These are phyloP conservation scores for Odobenus rosmarus DNA, from an alignment of 2,113 vertebrate species.

Conservation along the genomic window DNA sequence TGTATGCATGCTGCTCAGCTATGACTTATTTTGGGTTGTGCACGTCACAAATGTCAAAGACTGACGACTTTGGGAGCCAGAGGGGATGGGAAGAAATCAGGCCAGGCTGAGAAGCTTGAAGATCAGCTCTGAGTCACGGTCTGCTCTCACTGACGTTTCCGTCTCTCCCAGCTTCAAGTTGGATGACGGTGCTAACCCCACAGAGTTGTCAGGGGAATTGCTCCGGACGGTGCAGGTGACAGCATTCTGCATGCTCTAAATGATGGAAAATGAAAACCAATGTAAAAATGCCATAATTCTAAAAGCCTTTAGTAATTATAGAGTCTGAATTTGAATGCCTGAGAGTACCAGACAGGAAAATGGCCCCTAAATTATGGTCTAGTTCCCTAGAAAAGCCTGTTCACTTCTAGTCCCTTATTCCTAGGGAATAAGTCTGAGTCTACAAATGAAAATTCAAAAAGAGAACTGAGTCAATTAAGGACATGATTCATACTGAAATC, in stretches of 20 bases:
- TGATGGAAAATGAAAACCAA: not conserved
- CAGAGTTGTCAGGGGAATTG: not conserved
- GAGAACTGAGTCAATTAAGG: not conserved
- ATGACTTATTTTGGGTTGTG: not conserved
- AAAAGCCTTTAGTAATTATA: not conserved
- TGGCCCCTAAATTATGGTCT: not conserved
- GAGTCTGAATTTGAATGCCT: not conserved
- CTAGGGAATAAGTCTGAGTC: not conserved
- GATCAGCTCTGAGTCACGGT: not conserved
- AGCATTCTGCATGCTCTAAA: slow-evolving; percentile 12
- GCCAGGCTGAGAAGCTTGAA: not conserved
- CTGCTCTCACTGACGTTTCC: not conserved
- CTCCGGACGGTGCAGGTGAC: not conserved
- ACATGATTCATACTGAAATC: not conserved
- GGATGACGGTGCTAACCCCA: not conserved
- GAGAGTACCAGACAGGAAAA: not conserved
- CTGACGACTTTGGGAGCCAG: not conserved
- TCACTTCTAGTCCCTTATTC: not conserved
- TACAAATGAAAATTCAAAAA: slow-evolving; percentile 16
- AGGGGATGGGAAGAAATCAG: not conserved
- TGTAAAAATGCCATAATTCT: not conserved
- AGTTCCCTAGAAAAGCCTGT: not conserved
- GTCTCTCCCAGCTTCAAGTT: not conserved
- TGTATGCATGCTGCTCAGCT: not conserved
- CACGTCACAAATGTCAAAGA: not conserved